phyloP scores from a whole-genome alignment of 2,113 vertebrate genomes.

The Trachemys scripta region DNA sequence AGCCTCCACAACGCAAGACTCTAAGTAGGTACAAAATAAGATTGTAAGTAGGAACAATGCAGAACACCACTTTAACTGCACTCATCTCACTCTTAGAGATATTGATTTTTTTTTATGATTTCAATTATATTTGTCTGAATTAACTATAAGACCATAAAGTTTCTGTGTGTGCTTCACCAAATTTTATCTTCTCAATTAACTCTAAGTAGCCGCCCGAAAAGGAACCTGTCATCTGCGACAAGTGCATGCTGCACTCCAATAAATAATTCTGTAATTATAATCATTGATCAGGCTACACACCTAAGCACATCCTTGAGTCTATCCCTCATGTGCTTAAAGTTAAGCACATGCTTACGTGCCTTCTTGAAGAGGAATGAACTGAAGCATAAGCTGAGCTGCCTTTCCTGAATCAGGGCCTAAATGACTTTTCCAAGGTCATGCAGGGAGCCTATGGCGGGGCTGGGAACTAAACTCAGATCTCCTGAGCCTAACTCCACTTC shows the following conservation, averaged over 20 bases:
- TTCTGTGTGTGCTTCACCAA: not conserved
- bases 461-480: rapidly evolving
- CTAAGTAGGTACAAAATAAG: not conserved
- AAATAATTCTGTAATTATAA: not conserved
- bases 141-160: not conserved
- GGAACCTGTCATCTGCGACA: not conserved
- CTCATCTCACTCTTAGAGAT: not conserved
- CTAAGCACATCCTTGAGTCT: not conserved
- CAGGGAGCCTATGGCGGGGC: not conserved
- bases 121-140: not conserved
- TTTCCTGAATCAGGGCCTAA: not conserved
- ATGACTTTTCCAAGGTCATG: not conserved
- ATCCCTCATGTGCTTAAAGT: not conserved
- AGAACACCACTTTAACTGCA: not conserved
- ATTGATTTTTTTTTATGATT: not conserved
- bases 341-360: rapidly evolving
- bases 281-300: not conserved
- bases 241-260: not conserved
- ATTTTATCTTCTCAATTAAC: not conserved
- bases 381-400: not conserved
- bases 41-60: not conserved
- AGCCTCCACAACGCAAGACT: too few relatives aligned
- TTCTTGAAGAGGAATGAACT: not conserved
- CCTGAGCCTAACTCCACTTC: not conserved
- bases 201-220: not conserved